Percentiles rank a stretch among this genome's conserved stretches.
Evolutionary conservation across 2,888 invertebrate genomes (phyloP).

Genomic region (Neoascia interrupta): DNA sequence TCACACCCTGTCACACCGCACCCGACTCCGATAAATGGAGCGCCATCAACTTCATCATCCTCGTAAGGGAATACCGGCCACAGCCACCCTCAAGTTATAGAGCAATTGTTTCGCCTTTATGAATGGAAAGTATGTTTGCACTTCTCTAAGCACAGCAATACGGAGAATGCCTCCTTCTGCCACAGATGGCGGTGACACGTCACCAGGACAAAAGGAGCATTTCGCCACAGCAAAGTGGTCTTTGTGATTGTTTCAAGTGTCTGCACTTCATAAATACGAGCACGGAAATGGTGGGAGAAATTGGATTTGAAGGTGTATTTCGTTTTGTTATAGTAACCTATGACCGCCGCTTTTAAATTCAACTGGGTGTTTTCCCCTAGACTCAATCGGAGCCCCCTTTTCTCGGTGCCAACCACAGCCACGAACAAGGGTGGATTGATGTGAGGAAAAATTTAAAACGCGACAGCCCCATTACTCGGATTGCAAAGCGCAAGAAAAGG

Average conservation of each 20-base stretch:
- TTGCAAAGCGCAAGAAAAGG: neutral
- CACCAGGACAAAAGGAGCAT: conserved; percentile 57
- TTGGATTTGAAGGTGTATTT: conserved; percentile 3
- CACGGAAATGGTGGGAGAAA: neutral
- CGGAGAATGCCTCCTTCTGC: conserved; percentile 2
- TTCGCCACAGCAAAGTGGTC: conserved; percentile 59
- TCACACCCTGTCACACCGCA: neutral
- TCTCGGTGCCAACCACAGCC: neutral
- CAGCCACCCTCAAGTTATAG: conserved; percentile 39
- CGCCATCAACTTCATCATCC: conserved; percentile 35
- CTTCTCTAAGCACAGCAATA: conserved; percentile 46
- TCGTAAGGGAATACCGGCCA: conserved; percentile 18
- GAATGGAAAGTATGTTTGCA: conserved; percentile 47
- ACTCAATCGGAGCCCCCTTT: conserved; percentile 1
- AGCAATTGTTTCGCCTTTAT: conserved; percentile 47
- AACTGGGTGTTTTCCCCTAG: conserved; percentile 7
- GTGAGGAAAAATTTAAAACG: conserved; percentile 20
- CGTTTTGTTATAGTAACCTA: conserved; percentile 10
- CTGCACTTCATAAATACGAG: conserved; percentile 62
- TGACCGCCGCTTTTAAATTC: conserved; percentile 17
- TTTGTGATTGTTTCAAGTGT: conserved; percentile 67
- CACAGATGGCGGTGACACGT: conserved; percentile 20
- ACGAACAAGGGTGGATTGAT: conserved; percentile 23
- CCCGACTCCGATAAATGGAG: conserved; percentile 18
- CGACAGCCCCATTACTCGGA: conserved; percentile 13